Evolutionary conservation across 2,888 invertebrate species (phyloP), one percentile per base, ranked within the genome.

Genomic region (Drosophila recens): DNA sequence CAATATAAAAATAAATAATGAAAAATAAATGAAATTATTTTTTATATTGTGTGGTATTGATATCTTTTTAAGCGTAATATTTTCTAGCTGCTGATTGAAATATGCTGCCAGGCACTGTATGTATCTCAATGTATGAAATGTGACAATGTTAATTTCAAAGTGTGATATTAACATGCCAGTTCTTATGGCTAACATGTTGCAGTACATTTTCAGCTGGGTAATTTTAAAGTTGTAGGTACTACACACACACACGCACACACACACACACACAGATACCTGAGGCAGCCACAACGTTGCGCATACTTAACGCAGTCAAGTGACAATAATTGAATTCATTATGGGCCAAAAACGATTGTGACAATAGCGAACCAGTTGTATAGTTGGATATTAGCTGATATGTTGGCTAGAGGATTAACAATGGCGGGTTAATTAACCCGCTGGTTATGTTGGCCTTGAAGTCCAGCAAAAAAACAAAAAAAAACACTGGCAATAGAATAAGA

Each of bases 271-370:
- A 30, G 8, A 52, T 56, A 65, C 43, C 75, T 62, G 43, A 63
- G 54, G 23, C 36, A 57, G 67, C 67, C 78, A 77, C 77, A 77
- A 80, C 56, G 52, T 80, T 72, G 81, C 90, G 90, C 90, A 86
- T 90, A 89, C 89, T 90, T 90, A 86, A 89, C 83, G 85, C 86
- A 89, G 63, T 83, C 79, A 68, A 80, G 83, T 87, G 90, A 85
- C 85, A 89, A 85, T 89, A 89, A 85, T 88, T 88, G 88, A 89
- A 85, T 89, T 85, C 87, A 87, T 89, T 89, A 89, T 84, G 77
- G 77, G 71, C 71, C 66, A 74, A 75, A 75, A 79, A 80, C 74
- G 72, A 72, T 81, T 77, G 77, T 81, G 72, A 80, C 71, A 80
- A 80, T 77, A 57, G 74, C 74, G 78, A 77, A 74, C 78, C 58